Percentiles rank a stretch among this genome's conserved stretches.
These are phyloP conservation scores for Drosophila atripex DNA, from an alignment of 2,888 invertebrate genomes.

Conservation along the genomic window DNA sequence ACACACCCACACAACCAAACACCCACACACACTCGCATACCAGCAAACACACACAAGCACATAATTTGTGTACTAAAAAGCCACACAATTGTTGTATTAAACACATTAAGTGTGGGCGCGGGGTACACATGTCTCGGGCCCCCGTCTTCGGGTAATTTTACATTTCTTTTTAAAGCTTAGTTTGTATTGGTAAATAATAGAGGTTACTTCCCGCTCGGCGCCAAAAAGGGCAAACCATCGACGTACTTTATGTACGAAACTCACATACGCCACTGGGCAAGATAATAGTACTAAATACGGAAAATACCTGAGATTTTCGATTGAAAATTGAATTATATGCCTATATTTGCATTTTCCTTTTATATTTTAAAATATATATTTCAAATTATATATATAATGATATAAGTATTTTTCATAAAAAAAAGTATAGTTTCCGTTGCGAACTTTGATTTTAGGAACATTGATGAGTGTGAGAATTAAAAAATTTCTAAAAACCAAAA, in stretches of 20 bases:
- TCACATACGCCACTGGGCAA: not conserved
- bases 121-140: slow-evolving; percentile 48
- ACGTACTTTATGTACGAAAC: slow-evolving; percentile 62
- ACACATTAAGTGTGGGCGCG: slow-evolving; percentile 49
- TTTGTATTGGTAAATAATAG: slow-evolving; percentile 73
- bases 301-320: not conserved
- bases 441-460: too few species aligned
- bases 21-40: slow-evolving; percentile 6
- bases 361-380: too few species aligned
- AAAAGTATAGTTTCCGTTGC: too few species aligned
- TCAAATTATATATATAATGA: too few species aligned
- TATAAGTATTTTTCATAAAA: too few species aligned
- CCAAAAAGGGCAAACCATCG: slow-evolving; percentile 65
- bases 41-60: slow-evolving; percentile 1
- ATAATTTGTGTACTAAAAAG: slow-evolving; percentile 61
- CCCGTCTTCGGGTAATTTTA: slow-evolving; percentile 42
- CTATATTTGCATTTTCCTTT: too few species aligned
- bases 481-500: not conserved
- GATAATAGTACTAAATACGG: not conserved
- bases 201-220: slow-evolving; percentile 38
- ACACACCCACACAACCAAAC: slow-evolving; percentile 24
- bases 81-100: slow-evolving; percentile 69
- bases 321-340: too few species aligned
- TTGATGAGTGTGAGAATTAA: too few species aligned
- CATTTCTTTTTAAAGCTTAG: slow-evolving; percentile 59